Evolutionary conservation across 2,888 invertebrate species (phyloP).

Genomic region (Andrena chrysosceles): DNA sequence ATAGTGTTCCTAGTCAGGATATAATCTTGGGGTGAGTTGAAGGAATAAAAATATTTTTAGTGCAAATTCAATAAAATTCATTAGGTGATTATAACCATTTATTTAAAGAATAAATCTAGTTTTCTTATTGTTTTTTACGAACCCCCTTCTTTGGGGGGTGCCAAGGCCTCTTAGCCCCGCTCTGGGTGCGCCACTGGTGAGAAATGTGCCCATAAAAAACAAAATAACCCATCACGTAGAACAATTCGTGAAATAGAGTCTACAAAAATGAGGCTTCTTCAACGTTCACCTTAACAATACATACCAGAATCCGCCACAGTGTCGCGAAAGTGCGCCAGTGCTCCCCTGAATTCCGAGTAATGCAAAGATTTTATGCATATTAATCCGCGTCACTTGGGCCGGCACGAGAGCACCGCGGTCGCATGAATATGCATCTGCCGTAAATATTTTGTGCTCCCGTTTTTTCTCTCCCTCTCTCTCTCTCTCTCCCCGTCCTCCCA

Average conservation of each 20-base stretch:
- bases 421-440: constrained; percentile 79
- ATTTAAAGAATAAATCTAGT: no score
- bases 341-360: constrained; percentile 64
- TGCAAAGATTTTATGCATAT: constrained; percentile 80
- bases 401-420: constrained; percentile 59
- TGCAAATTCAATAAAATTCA: no score
- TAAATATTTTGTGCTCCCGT: constrained; percentile 72
- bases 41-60: no score
- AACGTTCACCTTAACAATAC: not conserved
- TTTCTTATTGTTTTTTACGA: no score
- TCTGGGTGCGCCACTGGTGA: no score
- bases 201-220: no score
- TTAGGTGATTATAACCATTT: no score
- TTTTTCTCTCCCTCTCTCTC: constrained; percentile 13
- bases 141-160: no score
- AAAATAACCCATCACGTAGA: not conserved
- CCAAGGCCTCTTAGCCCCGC: no score
- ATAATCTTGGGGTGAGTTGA: no score
- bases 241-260: not conserved
- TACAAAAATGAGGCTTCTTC: not conserved
- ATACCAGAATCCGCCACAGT: not conserved
- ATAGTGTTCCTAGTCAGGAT: no score
- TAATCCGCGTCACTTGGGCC: constrained; percentile 77
- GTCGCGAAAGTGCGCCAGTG: not conserved
- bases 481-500: not conserved